These are phyloP conservation scores for Micrasema minimum DNA, from an alignment of 1,140 invertebrate species.

Conservation along the genomic window DNA sequence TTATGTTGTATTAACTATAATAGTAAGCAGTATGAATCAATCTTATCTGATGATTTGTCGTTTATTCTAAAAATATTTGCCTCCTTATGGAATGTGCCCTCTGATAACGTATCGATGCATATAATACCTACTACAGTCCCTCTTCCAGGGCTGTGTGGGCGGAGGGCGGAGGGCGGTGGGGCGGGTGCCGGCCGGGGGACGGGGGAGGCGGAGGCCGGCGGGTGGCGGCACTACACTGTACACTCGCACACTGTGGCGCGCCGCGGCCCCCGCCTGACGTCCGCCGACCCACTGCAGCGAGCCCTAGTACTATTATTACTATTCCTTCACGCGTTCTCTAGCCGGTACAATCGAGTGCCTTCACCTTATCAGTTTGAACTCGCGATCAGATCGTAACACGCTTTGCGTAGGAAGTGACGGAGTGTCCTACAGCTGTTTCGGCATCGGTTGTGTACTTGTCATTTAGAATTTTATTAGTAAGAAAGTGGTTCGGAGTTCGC, in stretches of 20 bases:
- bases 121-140: not conserved
- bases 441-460: constrained; percentile 19
- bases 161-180: not conserved
- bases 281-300: not conserved
- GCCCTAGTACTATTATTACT: not conserved
- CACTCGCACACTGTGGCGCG: constrained; percentile 14
- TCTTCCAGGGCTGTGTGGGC: constrained; percentile 6
- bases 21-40: too few species aligned
- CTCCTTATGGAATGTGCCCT: too few species aligned
- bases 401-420: constrained; percentile 9
- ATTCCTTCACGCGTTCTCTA: not conserved
- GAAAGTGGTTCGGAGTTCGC: too few species aligned
- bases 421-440: constrained; percentile 24
- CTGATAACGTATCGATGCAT: too few species aligned
- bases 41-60: too few species aligned
- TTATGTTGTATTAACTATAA: too few species aligned
- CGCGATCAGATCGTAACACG: not conserved
- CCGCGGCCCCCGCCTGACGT: constrained; percentile 22
- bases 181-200: not conserved
- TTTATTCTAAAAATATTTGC: too few species aligned
- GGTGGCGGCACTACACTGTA: not conserved
- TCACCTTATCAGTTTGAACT: constrained; percentile 10
- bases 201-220: not conserved
- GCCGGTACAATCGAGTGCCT: constrained; percentile 20
- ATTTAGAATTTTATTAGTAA: not conserved